A percentile compares a stretch with the other conserved stretches of the same genome.
Evolutionary conservation across 2,888 invertebrate species (phyloP).

Genomic region (Chymomyza caudatula): DNA sequence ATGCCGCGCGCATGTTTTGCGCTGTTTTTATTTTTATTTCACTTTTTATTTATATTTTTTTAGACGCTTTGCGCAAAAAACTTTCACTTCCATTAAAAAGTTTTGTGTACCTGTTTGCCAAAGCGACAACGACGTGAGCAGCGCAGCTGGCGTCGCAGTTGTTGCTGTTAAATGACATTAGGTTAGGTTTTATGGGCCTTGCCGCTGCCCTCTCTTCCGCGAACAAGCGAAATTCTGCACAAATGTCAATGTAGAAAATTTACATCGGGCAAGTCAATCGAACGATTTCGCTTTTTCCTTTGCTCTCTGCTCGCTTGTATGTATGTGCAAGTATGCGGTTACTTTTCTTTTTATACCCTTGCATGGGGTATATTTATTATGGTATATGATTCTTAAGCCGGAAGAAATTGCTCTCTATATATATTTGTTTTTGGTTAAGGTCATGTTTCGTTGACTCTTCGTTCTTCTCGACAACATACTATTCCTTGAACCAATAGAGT

Average conservation of each 20-base stretch:
- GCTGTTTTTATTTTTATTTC: constrained; percentile 27
- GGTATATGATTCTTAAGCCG: not conserved
- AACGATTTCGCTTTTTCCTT: constrained; percentile 57
- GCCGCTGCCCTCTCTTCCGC: not conserved
- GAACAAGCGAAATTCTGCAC: constrained; percentile 60
- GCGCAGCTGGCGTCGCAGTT: constrained; percentile 19
- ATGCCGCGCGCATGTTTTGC: constrained; percentile 51
- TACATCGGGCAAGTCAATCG: constrained; percentile 34
- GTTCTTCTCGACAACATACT: no score
- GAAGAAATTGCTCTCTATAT: no score
- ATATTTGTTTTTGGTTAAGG: no score
- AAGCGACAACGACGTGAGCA: constrained; percentile 34
- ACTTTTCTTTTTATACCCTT: not conserved
- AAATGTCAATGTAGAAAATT: constrained; percentile 63
- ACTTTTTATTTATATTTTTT: constrained; percentile 27
- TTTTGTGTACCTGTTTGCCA: constrained; percentile 58
- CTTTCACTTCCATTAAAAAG: constrained; percentile 68
- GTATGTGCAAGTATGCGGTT: not conserved
- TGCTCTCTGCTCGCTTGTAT: not conserved
- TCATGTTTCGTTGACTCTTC: no score
- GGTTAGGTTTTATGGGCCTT: constrained; percentile 55
- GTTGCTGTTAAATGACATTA: constrained; percentile 65
- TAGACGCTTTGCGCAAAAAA: constrained; percentile 52
- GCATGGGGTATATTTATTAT: not conserved
- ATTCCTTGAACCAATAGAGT: no score